These are phyloP conservation scores for Prolemur simus DNA, from an alignment of 2,113 vertebrate genomes.

Conservation along the genomic window DNA sequence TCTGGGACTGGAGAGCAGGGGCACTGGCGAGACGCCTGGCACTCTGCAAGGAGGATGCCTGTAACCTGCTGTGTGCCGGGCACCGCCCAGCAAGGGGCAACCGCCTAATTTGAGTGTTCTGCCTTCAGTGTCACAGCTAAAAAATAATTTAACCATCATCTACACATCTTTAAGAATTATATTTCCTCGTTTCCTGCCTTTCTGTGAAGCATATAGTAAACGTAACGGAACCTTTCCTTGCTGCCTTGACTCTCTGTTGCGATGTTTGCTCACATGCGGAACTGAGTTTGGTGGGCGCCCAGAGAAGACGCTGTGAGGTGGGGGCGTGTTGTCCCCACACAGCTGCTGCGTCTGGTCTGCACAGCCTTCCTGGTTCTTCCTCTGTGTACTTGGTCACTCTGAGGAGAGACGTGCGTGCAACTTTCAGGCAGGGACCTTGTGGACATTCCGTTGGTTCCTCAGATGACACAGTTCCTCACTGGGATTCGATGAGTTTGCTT, in stretches of 20 bases:
- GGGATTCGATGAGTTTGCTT: not conserved
- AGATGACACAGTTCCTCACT: not conserved
- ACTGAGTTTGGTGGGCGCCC: not conserved
- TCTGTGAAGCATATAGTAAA: not conserved
- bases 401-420: accelerated
- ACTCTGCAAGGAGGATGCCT: accelerated
- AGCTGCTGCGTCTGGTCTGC: accelerated
- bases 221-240: not conserved
- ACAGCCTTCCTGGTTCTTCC: not conserved
- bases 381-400: accelerated
- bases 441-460: not conserved
- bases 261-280: not conserved
- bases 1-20: not conserved
- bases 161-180: not conserved
- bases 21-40: accelerated
- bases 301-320: accelerated
- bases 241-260: not conserved
- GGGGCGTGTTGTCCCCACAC: not conserved
- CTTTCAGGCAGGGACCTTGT: not conserved
- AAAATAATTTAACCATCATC: not conserved
- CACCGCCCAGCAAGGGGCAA: not conserved
- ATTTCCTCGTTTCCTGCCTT: not conserved
- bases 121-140: too few relatives aligned
- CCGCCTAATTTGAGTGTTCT: accelerated
- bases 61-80: accelerated